These are phyloP conservation scores for Pegea sp. DNA, from an alignment of 23 tunicate species.

Conservation along the genomic window DNA sequence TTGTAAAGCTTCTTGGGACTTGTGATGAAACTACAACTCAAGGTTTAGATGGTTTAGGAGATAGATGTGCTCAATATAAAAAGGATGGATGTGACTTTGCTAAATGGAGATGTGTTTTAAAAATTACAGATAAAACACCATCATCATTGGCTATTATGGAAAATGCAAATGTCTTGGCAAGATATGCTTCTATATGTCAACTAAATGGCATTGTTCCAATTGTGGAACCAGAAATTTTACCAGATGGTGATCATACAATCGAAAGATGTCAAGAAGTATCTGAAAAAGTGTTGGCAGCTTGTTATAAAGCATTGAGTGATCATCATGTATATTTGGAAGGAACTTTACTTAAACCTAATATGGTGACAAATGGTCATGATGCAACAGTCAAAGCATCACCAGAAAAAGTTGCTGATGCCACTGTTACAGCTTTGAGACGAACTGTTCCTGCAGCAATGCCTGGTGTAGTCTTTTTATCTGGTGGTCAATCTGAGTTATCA, in stretches of 20 bases:
- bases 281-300: conserved; percentile 53
- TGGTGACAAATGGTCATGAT: conserved; percentile 57
- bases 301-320: conserved; percentile 53
- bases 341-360: conserved; percentile 48
- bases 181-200: conserved; percentile 64
- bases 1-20: conserved; percentile 54
- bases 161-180: conserved; percentile 57
- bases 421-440: conserved; percentile 45
- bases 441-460: conserved; percentile 54
- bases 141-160: conserved; percentile 33
- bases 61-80: conserved; percentile 48
- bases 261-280: conserved; percentile 64
- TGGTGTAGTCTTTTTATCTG: conserved; percentile 58
- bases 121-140: conserved; percentile 39
- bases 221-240: conserved; percentile 61
- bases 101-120: conserved; percentile 64
- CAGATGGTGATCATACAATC: conserved; percentile 48
- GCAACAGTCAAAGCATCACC: conserved; percentile 36
- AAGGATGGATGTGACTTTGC: conserved; percentile 69
- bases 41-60: conserved; percentile 60
- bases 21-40: conserved; percentile 54
- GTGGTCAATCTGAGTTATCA: conserved; percentile 46
- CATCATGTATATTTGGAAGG: conserved; percentile 66
- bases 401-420: conserved; percentile 37
- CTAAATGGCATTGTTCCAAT: conserved; percentile 48